A percentile compares a stretch with the other conserved stretches of the same genome.
These are phyloP conservation scores for Sebastes steindachneri DNA, from an alignment of 2,797 vertebrate genomes.

Conservation along the genomic window DNA sequence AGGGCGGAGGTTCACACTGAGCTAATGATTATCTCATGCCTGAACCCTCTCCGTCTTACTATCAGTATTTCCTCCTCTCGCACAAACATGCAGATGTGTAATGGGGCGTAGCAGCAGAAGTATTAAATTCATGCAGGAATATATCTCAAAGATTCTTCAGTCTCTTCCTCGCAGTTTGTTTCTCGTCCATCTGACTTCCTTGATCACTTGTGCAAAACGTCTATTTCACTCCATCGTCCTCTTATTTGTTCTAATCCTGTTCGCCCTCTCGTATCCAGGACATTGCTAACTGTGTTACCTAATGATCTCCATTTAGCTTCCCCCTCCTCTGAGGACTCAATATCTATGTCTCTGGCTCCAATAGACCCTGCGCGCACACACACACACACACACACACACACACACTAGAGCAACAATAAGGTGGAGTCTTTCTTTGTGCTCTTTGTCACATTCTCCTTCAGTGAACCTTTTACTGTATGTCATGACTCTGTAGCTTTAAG, in stretches of 20 bases:
- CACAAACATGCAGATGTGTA: constrained; percentile 22
- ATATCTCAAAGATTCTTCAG: background rate
- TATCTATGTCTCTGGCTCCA: constrained; percentile 50
- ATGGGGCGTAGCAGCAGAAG: background rate
- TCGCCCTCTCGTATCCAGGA: constrained; percentile 43
- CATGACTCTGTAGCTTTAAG: background rate
- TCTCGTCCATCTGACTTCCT: background rate
- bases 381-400: background rate
- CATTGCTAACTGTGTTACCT: constrained; percentile 44
- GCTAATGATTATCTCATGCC: constrained; percentile 75
- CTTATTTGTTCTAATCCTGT: background rate
- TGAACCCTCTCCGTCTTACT: constrained; percentile 24
- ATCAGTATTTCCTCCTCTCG: constrained; percentile 43
- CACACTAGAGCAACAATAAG: background rate
- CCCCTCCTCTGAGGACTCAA: constrained; percentile 34
- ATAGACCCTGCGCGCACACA: background rate
- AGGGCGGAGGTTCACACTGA: constrained; percentile 73
- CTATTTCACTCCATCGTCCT: constrained; percentile 3
- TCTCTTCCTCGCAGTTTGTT: background rate
- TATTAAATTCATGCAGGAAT: background rate
- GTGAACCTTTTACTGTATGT: background rate
- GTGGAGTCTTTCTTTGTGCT: constrained; percentile 33
- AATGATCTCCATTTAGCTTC: constrained; percentile 51
- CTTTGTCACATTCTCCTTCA: background rate
- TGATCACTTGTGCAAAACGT: background rate